Base-by-base conservation (phyloP, 2,113 vertebrate species). In the Ciconia boyciana region DNA sequence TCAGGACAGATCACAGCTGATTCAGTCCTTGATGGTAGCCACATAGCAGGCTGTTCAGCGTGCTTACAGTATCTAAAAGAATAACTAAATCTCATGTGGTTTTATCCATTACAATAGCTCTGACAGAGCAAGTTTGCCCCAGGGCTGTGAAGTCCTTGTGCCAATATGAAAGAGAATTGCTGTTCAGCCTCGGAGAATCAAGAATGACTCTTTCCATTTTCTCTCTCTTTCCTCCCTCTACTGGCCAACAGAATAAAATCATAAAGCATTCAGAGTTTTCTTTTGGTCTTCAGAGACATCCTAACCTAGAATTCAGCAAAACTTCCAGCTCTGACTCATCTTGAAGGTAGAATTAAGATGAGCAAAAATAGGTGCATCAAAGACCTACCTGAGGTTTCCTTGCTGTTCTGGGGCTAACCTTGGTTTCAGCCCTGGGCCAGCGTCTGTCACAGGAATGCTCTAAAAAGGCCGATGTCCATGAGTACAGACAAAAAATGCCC, bases 201-300 rank as follows among this genome's bases (percentile, higher is more conserved):
- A 46, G 39, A 48, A 20, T 20, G 2, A 51, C 20, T 89, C 61
- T 85, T 71, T 34, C 29, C 7, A 75, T 96, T 95, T 93, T 89
- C 65, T 93, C 46, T 95, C 94, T 87, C 55, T 68, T 96, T 94
- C 54, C 87, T 93, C 94, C 89, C 93, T 94, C 94, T 97, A 31
- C 87, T 94, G 96, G 95, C 48, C 1, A 0, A 82, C 41, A 55
- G 44, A 95, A 17, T 60, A 82, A 91, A 58, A 64, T 51, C 51
- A 75, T 25, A 54, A 92, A 65, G 34, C 24, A 16, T 51, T 87
- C 48, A 29, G 32, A 46, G 2, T 65, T 66, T 82, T 62, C 34
- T 74, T 91, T 36, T 34, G 21, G 43, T 68, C 48, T 90, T 87
- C 57, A 51, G 75, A 72, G 28, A 12, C 9, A 24, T 34, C 34